These are phyloP conservation scores for Mongoloraphidia duomilia DNA, from an alignment of 2,888 invertebrate genomes.

Conservation along the genomic window DNA sequence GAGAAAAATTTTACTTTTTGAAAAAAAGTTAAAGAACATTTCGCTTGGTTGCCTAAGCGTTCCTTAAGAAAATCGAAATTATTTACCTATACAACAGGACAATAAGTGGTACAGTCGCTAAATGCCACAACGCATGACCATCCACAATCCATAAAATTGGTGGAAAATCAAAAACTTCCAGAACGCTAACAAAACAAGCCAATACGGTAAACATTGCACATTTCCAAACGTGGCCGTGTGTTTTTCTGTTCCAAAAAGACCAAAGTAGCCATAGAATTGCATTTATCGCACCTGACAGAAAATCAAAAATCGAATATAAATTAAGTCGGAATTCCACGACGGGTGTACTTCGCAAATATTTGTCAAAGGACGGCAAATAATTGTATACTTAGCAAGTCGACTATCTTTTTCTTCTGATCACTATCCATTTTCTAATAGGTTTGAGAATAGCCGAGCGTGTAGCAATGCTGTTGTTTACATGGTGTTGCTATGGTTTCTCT, in stretches of 20 bases:
- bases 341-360: no score
- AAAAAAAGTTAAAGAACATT: no score
- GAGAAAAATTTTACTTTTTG: no score
- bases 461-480: no score
- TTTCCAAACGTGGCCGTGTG: slow-evolving; percentile 54
- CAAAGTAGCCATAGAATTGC: slow-evolving; percentile 57
- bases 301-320: slow-evolving; percentile 7
- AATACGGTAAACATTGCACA: slow-evolving; percentile 54
- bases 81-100: slow-evolving; percentile 68
- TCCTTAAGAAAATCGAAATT: neutral
- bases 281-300: slow-evolving; percentile 48
- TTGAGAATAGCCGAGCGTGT: no score
- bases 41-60: no score
- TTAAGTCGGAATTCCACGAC: neutral
- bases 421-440: no score
- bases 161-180: slow-evolving; percentile 85
- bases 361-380: no score
- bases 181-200: slow-evolving; percentile 47
- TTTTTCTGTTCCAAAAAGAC: slow-evolving; percentile 41
- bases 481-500: no score
- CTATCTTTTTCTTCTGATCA: no score
- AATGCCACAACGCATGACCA: slow-evolving; percentile 91
- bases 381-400: no score
- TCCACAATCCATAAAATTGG: slow-evolving; percentile 72
- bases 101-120: slow-evolving; percentile 67